Conservation (phyloP, 2,797 vertebrate species). For the Pseudochaenichthys georgianus region DNA sequence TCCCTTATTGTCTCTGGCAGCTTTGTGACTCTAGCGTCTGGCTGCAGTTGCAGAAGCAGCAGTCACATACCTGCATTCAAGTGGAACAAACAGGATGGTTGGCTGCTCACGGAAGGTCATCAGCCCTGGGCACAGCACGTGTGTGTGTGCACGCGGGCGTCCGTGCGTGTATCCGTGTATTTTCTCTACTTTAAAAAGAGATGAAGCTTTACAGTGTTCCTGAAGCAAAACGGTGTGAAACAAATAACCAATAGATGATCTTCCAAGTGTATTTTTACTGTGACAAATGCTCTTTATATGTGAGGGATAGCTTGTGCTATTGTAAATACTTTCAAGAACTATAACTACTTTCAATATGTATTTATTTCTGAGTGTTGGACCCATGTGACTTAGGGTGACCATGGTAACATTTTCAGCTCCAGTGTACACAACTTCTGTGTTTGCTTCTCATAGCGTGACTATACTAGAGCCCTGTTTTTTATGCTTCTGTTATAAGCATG, state of each 20-base stretch:
- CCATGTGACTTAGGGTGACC: background rate
- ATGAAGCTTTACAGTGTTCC: conserved; percentile 36
- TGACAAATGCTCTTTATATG: background rate
- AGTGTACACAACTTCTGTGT: background rate
- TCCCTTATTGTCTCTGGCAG: conserved; percentile 60
- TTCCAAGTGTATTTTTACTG: background rate
- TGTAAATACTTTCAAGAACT: background rate
- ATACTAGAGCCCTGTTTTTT: background rate
- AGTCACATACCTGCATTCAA: conserved; percentile 84
- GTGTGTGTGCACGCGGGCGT: conserved; percentile 1
- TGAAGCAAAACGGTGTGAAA: conserved; percentile 21
- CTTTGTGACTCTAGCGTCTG: conserved; percentile 70
- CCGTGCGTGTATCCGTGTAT: conserved; percentile 17
- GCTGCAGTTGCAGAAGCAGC: conserved; percentile 74
- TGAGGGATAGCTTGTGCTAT: background rate
- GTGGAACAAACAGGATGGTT: conserved; percentile 86
- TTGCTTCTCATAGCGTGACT: too few species aligned
- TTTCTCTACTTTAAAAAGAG: conserved; percentile 55
- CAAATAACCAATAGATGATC: conserved; percentile 9
- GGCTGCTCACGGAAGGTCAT: conserved; percentile 86
- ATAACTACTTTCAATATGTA: background rate
- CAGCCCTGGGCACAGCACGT: conserved; percentile 69
- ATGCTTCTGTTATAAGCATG: too few species aligned
- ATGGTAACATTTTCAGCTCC: background rate
- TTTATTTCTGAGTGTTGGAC: background rate